Conservation (phyloP, 2,113 vertebrate species). For the Todiramphus saurophagus region DNA sequence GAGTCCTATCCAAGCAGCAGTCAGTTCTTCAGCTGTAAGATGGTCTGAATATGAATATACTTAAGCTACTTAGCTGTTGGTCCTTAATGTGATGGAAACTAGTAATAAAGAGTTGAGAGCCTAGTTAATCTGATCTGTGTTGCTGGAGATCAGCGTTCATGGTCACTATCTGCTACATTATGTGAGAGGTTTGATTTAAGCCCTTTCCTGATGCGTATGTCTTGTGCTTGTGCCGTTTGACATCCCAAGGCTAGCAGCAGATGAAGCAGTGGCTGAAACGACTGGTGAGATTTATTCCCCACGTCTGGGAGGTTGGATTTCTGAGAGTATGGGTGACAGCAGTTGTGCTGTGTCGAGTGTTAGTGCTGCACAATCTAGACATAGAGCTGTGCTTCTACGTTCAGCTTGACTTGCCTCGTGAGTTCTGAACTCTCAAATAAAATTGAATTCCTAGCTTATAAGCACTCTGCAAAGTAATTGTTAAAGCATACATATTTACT, state of each 20-base stretch:
- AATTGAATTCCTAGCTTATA: not conserved
- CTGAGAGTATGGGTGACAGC: fast-evolving
- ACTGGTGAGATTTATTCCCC: not conserved
- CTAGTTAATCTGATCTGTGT: not conserved
- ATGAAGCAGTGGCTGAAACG: not conserved
- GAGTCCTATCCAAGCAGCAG: not conserved
- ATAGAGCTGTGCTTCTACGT: not conserved
- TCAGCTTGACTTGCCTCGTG: not conserved
- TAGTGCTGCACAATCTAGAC: not conserved
- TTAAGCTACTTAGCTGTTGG: not conserved
- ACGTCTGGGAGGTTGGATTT: not conserved
- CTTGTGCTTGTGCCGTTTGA: not conserved
- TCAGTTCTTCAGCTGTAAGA: not conserved
- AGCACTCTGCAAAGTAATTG: not conserved
- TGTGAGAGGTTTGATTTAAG: not conserved
- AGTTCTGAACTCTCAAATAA: not conserved
- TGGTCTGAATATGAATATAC: not conserved
- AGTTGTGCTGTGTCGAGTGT: not conserved
- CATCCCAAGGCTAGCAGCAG: not conserved
- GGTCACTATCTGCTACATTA: not conserved
- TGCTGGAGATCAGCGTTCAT: not conserved
- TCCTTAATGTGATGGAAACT: not conserved
- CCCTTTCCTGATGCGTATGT: not conserved
- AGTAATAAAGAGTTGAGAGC: not conserved
- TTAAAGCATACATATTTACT: not conserved